Evolutionary conservation across 2,888 invertebrate genomes (phyloP), one percentile per base, ranked within the genome.

Genomic region (Sicus ferrugineus): DNA sequence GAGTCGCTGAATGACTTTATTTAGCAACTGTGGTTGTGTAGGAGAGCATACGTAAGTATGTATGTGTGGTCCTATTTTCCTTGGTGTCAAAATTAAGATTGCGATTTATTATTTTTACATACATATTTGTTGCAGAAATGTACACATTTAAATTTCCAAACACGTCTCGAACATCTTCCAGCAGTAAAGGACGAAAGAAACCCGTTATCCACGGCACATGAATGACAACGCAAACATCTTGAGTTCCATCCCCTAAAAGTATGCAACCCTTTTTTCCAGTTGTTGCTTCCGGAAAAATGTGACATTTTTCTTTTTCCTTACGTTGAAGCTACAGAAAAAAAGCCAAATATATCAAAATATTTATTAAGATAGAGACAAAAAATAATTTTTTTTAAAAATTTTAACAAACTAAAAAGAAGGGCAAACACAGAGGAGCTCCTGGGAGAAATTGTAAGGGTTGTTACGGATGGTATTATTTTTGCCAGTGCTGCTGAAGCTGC

Each of bases 191-290:
- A n/a, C 30, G 52, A 42, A 26, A 46, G 6, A 42, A 61, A 31
- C 7, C 30, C 31, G 34, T 34, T 19, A 50, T 30, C 34, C n/a
- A n/a, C n/a, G n/a, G n/a, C n/a, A n/a, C n/a, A n/a, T n/a, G n/a
- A 30, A 34, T 52, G 64, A 64, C 52, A 52, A 52, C 31, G 46
- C 16, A 52, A 52, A 30, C 63, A 64, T 34, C 31, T 64, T 38
- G 31, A 16, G 23, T 34, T 5, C 50, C 50, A n/a, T 38, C 21
- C 19, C 26, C 11, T 26, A 26, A 31, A 23, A 52, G 11, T 23
- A 50, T 34, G 64, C 50, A 50, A 64, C 50, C 50, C 46, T 62
- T 42, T n/a, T n/a, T n/a, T n/a, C n/a, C n/a, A n/a, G n/a, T n/a
- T n/a, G n/a, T n/a, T n/a, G n/a, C n/a, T 50, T 28, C 11, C 14